Percentiles rank a stretch among this genome's conserved stretches.
phyloP scores from a whole-genome alignment of 2,797 vertebrate genomes.

The Dryobates pubescens region DNA sequence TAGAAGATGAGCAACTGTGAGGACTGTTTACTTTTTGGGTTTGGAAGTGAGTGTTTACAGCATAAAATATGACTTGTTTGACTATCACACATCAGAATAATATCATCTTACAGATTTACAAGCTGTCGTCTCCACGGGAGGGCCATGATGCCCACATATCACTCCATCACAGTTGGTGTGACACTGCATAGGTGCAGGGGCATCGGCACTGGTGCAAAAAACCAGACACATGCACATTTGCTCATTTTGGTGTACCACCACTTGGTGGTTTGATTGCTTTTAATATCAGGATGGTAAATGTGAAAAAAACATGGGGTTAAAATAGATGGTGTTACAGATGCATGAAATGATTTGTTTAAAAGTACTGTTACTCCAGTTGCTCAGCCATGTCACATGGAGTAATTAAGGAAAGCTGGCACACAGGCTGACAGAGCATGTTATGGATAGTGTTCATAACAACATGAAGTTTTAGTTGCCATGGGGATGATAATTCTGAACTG shows the following conservation, averaged over 20 bases:
- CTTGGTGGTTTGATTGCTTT: neutral
- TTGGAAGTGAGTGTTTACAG: neutral
- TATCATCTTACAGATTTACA: neutral
- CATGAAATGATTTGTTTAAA: neutral
- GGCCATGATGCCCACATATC: neutral
- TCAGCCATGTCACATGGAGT: neutral
- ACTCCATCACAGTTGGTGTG: neutral
- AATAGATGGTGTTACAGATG: neutral
- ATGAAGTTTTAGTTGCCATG: neutral
- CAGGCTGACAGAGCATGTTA: neutral
- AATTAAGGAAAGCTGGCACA: neutral
- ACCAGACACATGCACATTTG: accelerated
- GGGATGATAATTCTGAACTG: neutral
- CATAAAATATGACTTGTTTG: neutral
- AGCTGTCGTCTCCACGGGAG: neutral
- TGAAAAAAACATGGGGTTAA: neutral
- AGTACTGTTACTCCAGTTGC: neutral
- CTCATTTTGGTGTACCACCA: neutral
- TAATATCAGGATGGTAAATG: neutral
- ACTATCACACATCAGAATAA: neutral
- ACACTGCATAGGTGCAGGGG: accelerated
- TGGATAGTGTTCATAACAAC: neutral
- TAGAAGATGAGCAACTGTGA: neutral
- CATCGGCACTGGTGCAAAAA: neutral
- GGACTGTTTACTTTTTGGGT: accelerated